These are phyloP conservation scores for Stegana nigrithorax DNA, from an alignment of 2,888 invertebrate genomes.

Conservation along the genomic window DNA sequence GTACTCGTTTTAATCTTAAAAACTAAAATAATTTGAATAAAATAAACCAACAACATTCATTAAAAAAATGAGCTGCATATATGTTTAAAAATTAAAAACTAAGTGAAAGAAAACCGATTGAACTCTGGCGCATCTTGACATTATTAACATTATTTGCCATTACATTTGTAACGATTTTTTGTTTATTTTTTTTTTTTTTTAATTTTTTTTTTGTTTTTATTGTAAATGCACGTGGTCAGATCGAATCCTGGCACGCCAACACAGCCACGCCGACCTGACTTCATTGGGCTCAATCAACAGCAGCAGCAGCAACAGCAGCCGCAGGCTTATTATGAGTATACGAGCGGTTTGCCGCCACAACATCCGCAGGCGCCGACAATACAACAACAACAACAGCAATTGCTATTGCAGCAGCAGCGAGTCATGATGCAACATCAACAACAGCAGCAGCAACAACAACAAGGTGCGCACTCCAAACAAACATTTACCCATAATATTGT, in stretches of 20 bases:
- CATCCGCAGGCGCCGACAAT: slow-evolving; percentile 67
- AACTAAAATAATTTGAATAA: no score
- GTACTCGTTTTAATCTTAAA: no score
- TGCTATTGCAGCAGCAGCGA: slow-evolving; percentile 66
- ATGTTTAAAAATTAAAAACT: neutral
- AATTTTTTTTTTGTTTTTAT: neutral
- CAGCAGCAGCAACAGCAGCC: slow-evolving; percentile 55
- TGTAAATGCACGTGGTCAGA: slow-evolving; percentile 70
- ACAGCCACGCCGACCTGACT: slow-evolving; percentile 88
- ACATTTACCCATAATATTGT: no score
- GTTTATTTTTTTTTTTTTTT: neutral
- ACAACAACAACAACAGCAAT: slow-evolving; percentile 65
- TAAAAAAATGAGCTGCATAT: neutral
- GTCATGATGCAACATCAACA: slow-evolving; percentile 59
- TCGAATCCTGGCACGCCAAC: slow-evolving; percentile 94
- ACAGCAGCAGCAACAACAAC: slow-evolving; percentile 39
- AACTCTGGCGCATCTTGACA: no score
- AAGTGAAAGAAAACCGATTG: neutral
- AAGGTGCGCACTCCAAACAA: no score
- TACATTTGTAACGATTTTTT: neutral
- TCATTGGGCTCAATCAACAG: slow-evolving; percentile 77
- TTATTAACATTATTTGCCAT: no score
- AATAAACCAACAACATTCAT: slow-evolving; percentile 13
- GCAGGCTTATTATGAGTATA: slow-evolving; percentile 68
- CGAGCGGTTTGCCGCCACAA: slow-evolving; percentile 65